phyloP scores from a whole-genome alignment of 2,113 vertebrate species.

The Elanus axillaris region DNA sequence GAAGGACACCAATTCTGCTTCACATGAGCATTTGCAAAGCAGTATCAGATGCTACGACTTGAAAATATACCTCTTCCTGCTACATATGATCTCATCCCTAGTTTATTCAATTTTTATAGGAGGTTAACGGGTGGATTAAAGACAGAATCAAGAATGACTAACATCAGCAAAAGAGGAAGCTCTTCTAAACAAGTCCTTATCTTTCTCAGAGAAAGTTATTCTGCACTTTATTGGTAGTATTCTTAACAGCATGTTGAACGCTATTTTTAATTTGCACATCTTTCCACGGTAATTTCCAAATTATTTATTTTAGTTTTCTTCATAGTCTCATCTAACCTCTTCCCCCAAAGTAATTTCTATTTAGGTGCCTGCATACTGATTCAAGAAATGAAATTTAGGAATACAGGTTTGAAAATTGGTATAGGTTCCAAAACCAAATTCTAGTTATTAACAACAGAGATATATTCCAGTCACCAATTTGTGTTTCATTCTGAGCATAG shows the following conservation, averaged over 20 bases:
- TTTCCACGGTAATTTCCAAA: background rate
- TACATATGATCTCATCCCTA: background rate
- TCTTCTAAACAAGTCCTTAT: background rate
- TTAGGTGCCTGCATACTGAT: background rate
- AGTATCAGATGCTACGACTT: background rate
- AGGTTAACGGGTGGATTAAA: background rate
- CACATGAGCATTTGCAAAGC: background rate
- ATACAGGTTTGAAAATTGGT: background rate
- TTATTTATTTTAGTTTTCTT: background rate
- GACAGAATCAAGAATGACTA: background rate
- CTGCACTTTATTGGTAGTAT: background rate
- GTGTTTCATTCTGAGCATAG: background rate
- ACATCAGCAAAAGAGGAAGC: background rate
- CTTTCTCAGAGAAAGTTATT: background rate
- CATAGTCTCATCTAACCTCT: background rate
- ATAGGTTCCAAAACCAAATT: background rate
- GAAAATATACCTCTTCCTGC: background rate
- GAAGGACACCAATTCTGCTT: background rate
- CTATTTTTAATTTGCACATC: background rate
- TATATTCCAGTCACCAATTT: background rate
- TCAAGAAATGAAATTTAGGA: background rate
- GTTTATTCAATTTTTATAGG: background rate
- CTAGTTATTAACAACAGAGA: background rate
- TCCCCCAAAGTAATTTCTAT: background rate
- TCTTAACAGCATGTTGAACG: background rate